These are phyloP conservation scores for Calidris pugnax DNA, from an alignment of 2,113 vertebrate species.

Conservation along the genomic window DNA sequence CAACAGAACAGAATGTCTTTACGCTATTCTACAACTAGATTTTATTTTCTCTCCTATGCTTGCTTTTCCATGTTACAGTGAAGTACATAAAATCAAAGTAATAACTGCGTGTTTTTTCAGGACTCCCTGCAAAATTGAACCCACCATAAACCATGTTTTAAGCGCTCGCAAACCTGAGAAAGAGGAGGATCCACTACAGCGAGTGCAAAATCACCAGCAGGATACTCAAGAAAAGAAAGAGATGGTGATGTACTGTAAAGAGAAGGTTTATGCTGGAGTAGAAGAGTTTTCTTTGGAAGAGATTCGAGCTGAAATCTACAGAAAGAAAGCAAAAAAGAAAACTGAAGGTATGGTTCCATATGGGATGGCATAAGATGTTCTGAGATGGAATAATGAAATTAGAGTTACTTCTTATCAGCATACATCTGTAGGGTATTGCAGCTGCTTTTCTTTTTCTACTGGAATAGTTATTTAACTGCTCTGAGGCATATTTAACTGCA, in stretches of 20 bases:
- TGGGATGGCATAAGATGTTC: neutral
- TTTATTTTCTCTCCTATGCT: neutral
- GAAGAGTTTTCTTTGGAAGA: constrained; percentile 95
- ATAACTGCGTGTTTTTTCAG: constrained; percentile 61
- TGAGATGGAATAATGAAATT: neutral
- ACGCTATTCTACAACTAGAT: neutral
- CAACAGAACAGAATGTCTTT: neutral
- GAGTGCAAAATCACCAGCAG: constrained; percentile 84
- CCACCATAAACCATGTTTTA: constrained; percentile 85
- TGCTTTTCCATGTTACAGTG: neutral
- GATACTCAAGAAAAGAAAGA: constrained; percentile 77
- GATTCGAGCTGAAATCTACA: constrained; percentile 87
- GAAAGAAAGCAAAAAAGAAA: constrained; percentile 78
- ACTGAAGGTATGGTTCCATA: constrained; percentile 57
- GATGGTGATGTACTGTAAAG: constrained; percentile 92
- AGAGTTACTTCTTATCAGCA: neutral
- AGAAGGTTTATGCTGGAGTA: constrained; percentile 88
- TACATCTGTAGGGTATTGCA: neutral
- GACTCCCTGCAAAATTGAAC: constrained; percentile 95
- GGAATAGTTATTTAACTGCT: neutral
- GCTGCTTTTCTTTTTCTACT: neutral
- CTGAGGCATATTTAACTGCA: neutral
- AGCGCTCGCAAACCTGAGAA: constrained; percentile 83
- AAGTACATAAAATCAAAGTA: neutral
- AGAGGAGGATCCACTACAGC: constrained; percentile 86